phyloP scores from a whole-genome alignment of 2,113 vertebrate species.

The Corvus moneduloides region DNA sequence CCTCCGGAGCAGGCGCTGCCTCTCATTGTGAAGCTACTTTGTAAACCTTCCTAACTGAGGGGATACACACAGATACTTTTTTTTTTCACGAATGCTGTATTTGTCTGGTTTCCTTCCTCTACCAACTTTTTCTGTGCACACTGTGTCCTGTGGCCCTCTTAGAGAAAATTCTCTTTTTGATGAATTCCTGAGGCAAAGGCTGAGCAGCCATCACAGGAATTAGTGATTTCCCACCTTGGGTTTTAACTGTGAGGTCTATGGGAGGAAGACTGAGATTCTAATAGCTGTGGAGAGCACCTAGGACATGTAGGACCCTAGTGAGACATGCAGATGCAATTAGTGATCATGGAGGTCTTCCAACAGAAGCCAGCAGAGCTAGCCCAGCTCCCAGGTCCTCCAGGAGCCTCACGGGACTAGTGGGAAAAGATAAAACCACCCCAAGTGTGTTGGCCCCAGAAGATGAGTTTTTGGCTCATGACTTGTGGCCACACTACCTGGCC shows the following conservation, averaged over 20 bases:
- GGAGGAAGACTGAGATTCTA: background rate
- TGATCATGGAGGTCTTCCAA: background rate
- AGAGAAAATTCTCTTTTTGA: background rate
- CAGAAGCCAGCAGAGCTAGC: background rate
- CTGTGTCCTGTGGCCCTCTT: background rate
- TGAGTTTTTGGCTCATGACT: background rate
- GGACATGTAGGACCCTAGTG: background rate
- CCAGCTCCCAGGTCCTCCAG: background rate
- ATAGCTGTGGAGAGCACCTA: background rate
- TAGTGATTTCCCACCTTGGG: background rate
- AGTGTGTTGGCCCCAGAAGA: background rate
- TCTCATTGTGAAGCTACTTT: background rate
- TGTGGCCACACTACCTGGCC: background rate
- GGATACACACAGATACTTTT: background rate
- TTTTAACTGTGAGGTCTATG: background rate
- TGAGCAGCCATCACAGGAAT: background rate
- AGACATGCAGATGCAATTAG: background rate
- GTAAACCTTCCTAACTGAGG: background rate
- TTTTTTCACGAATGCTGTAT: background rate
- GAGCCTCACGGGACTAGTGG: fast-evolving
- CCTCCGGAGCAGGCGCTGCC: background rate
- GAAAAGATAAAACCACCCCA: fast-evolving
- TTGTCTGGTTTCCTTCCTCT: background rate
- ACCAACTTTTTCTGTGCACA: background rate
- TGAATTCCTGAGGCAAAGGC: background rate